These are phyloP conservation scores for Anguilla megastoma DNA, from an alignment of 2,797 vertebrate genomes.

Conservation along the genomic window DNA sequence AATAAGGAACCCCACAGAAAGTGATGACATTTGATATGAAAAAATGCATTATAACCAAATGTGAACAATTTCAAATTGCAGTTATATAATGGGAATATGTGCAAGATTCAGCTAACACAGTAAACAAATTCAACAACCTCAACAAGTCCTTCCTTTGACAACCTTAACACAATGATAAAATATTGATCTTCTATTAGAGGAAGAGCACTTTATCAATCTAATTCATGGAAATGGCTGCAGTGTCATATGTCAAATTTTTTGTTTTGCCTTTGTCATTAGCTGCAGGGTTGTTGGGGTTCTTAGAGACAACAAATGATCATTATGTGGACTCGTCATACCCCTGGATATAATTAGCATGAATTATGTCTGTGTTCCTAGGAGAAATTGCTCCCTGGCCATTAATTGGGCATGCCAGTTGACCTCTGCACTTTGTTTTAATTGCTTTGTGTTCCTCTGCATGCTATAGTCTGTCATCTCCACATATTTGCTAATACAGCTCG, in stretches of 20 bases:
- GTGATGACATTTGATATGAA: not conserved
- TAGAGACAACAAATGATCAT: not conserved
- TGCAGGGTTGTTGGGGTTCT: slow-evolving; percentile 3
- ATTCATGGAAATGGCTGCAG: not conserved
- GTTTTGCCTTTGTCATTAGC: slow-evolving; percentile 7
- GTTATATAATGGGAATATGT: not conserved
- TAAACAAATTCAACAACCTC: not conserved
- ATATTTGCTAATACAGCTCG: not conserved
- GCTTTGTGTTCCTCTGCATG: slow-evolving; percentile 17
- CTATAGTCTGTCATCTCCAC: not conserved
- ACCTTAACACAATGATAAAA: not conserved
- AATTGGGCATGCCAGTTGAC: slow-evolving; percentile 11
- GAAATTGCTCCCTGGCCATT: slow-evolving; percentile 24
- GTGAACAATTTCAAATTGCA: not conserved
- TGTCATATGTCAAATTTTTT: not conserved
- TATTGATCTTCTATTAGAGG: not conserved
- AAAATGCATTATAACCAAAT: not conserved
- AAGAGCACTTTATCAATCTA: not conserved
- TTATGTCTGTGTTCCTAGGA: slow-evolving; percentile 25
- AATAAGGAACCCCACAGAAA: not conserved
- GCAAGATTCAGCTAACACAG: not conserved
- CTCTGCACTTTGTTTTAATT: slow-evolving; percentile 4
- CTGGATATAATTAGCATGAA: slow-evolving; percentile 31
- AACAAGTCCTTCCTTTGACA: not conserved
- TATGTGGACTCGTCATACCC: not conserved